Percentiles rank a stretch among this genome's conserved stretches.
These are phyloP conservation scores for Pseudopodoces humilis DNA, from an alignment of 2,113 vertebrate species.

Conservation along the genomic window DNA sequence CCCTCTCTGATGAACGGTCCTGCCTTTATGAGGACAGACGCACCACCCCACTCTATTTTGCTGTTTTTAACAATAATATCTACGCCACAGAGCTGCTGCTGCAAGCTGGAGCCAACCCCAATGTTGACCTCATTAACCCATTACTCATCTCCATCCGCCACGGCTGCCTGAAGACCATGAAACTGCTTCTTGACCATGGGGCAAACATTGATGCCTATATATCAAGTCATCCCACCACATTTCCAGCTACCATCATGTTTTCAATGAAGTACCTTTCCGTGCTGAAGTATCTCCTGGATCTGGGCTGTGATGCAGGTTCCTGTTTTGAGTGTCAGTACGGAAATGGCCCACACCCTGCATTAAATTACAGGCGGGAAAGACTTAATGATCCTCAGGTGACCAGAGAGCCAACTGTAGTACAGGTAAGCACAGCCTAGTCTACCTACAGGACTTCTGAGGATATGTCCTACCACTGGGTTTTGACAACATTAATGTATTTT, in stretches of 20 bases:
- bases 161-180: conserved; percentile 80
- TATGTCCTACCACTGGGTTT: background rate
- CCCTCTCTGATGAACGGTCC: conserved; percentile 81
- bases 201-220: conserved; percentile 83
- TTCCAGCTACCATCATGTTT: conserved; percentile 89
- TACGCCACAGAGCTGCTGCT: conserved; percentile 81
- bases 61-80: conserved; percentile 86
- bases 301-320: conserved; percentile 82
- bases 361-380: conserved; percentile 63
- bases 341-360: conserved; percentile 76
- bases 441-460: background rate
- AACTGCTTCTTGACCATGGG: conserved; percentile 87
- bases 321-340: conserved; percentile 88
- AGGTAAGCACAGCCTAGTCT: conserved; percentile 64
- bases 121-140: conserved; percentile 87
- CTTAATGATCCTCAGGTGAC: conserved; percentile 46
- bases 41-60: conserved; percentile 85
- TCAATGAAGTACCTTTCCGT: conserved; percentile 83
- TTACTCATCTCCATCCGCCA: conserved; percentile 89
- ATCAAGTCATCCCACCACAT: conserved; percentile 80
- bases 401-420: conserved; percentile 67
- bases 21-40: conserved; percentile 90
- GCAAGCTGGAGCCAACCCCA: conserved; percentile 86
- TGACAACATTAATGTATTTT: background rate
- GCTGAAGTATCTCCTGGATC: conserved; percentile 88